Conservation (phyloP, 1,140 invertebrate species). For the Caenorhabditis elegans region WBcel235 BX284606.5:3450501-3451000, state of each 20-base stretch:
- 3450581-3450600: neutral
- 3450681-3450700: neutral
- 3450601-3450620: neutral
- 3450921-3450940: neutral
- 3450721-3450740: neutral
- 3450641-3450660: neutral
- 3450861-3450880: neutral
- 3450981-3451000: neutral
- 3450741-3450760: neutral
- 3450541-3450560: neutral
- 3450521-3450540: conserved; percentile 7
- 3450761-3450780: conserved; percentile 15
- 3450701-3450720: neutral
- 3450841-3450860: conserved; percentile 3
- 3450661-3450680: conserved; percentile 6
- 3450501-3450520: neutral
- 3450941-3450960: no score
- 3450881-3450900: conserved; percentile 8
- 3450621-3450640: neutral
- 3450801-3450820: neutral
- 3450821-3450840: conserved; percentile 9
- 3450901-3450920: conserved; percentile 1
- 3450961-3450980: neutral
- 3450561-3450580: neutral
- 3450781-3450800: neutral